phyloP scores from a whole-genome alignment of 2,113 vertebrate species.

The Clinocottus analis region DNA sequence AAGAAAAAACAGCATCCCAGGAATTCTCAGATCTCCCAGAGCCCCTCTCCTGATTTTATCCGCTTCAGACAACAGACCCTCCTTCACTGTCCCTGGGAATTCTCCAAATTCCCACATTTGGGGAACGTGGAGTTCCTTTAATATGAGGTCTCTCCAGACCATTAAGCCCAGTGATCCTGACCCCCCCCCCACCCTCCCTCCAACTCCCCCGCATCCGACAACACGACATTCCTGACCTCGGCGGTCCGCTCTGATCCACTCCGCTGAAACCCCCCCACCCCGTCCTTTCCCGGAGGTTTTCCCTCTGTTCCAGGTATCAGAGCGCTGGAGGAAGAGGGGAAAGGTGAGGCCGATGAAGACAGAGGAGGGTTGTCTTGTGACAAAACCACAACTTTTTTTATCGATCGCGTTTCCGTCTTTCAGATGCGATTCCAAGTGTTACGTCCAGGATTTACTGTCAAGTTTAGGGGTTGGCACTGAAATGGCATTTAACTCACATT shows the following conservation, averaged over 20 bases:
- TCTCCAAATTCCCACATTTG: slow-evolving; percentile 54
- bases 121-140: slow-evolving; percentile 31
- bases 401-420: background rate
- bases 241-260: slow-evolving; percentile 20
- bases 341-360: background rate
- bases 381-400: background rate
- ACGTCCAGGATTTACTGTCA: background rate
- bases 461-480: background rate
- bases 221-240: slow-evolving; percentile 47
- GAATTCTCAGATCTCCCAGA: slow-evolving; percentile 34
- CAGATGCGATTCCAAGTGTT: background rate
- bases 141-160: slow-evolving; percentile 37
- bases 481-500: background rate
- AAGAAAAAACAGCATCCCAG: slow-evolving; percentile 12
- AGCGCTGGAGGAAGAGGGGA: slow-evolving; percentile 20
- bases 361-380: background rate
- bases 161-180: slow-evolving; percentile 48
- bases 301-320: slow-evolving; percentile 44
- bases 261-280: background rate
- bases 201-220: slow-evolving; percentile 20
- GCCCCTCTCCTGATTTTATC: slow-evolving; percentile 4
- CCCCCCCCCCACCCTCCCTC: no score
- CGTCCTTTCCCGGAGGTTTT: background rate
- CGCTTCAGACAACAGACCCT: slow-evolving; percentile 22
- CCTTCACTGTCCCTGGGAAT: slow-evolving; percentile 44